Conservation (phyloP, 1,140 invertebrate genomes). For the Eumaeus atala region DNA sequence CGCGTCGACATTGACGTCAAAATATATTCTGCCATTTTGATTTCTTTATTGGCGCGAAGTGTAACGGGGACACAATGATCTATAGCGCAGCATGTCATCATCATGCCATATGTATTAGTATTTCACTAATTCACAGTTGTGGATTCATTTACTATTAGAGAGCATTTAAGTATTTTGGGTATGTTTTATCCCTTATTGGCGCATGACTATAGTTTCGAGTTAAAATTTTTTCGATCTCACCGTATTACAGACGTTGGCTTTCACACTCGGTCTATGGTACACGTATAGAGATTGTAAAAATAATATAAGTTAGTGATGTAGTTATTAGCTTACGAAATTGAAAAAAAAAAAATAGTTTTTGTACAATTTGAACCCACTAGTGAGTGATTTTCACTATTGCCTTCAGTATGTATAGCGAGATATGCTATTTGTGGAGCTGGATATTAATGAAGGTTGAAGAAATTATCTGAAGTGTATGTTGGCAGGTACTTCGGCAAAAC, state of each 20-base stretch:
- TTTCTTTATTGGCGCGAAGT: neutral
- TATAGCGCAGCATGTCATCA: constrained; percentile 14
- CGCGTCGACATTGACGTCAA: neutral
- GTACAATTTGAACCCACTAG: constrained; percentile 63
- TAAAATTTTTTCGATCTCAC: constrained; percentile 24
- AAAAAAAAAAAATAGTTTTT: constrained; percentile 61
- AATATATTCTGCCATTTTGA: neutral
- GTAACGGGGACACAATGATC: neutral
- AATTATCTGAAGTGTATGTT: neutral
- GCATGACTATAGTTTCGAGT: neutral
- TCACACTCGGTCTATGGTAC: constrained; percentile 5
- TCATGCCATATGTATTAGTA: constrained; percentile 19
- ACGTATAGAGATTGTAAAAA: constrained; percentile 44
- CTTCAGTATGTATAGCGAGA: constrained; percentile 22
- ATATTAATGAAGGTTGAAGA: constrained; percentile 14
- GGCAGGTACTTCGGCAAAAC: neutral
- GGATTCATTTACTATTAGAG: constrained; percentile 14
- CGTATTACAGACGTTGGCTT: constrained; percentile 12
- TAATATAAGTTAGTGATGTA: constrained; percentile 60
- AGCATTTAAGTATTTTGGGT: constrained; percentile 2
- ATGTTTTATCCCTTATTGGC: neutral
- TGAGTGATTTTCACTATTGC: constrained; percentile 42
- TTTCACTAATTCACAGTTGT: constrained; percentile 8
- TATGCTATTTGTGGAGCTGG: constrained; percentile 23
- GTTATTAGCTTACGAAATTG: constrained; percentile 49